A percentile compares a stretch with the other conserved stretches of the same genome.
Evolutionary conservation across 1,140 invertebrate species (phyloP).

Genomic region (Panulirus ornatus): DNA sequence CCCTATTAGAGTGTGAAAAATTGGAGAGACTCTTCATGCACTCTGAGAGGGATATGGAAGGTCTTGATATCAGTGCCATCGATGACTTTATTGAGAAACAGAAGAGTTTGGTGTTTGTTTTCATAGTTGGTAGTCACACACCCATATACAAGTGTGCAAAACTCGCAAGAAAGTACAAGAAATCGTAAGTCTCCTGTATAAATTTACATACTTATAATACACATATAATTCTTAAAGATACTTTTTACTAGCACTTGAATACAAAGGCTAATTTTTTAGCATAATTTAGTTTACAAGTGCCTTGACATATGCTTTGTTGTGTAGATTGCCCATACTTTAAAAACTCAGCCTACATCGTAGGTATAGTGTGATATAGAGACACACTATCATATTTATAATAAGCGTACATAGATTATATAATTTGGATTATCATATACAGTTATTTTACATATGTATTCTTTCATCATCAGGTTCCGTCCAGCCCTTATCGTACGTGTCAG

Average conservation of each 20-base stretch:
- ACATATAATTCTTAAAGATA: background rate
- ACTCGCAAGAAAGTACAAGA: constrained; percentile 37
- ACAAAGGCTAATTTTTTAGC: too few species aligned
- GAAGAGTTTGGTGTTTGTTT: constrained; percentile 26
- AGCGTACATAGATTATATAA: too few species aligned
- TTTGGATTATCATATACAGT: too few species aligned
- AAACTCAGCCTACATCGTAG: too few species aligned
- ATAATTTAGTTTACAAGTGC: too few species aligned
- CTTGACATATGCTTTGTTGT: too few species aligned
- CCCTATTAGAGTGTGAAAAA: constrained; percentile 14
- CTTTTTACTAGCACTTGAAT: too few species aligned
- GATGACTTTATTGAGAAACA: constrained; percentile 8
- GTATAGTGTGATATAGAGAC: too few species aligned
- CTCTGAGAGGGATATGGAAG: constrained; percentile 67
- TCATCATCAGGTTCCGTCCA: constrained; percentile 33
- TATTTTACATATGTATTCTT: too few species aligned
- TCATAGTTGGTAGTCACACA: constrained; percentile 10
- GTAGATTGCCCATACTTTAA: too few species aligned
- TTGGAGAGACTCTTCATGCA: constrained; percentile 25
- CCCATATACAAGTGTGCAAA: constrained; percentile 11
- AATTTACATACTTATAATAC: background rate
- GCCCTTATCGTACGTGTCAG: constrained; percentile 28
- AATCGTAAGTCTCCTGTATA: constrained; percentile 33
- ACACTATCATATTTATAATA: too few species aligned
- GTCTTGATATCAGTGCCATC: background rate